phyloP scores from a whole-genome alignment of 2,113 vertebrate genomes.

The Polypterus bichir region DNA sequence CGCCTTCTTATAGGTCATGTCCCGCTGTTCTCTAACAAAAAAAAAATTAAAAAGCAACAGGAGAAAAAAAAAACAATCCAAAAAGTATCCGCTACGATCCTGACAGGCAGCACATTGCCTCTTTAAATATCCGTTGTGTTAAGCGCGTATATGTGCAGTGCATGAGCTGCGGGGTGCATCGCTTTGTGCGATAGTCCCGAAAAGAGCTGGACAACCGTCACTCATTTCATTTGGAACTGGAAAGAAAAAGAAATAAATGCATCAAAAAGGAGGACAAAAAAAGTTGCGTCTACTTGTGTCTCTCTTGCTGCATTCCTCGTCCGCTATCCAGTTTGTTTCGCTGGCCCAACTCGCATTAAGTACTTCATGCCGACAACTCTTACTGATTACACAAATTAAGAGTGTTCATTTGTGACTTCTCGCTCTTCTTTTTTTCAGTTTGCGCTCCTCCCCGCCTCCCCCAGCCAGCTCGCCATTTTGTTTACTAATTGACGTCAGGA shows the following conservation, averaged over 20 bases:
- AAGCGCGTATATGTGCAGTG: slow-evolving; percentile 13
- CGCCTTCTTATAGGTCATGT: slow-evolving; percentile 14
- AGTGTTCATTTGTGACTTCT: not conserved
- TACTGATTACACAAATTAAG: not conserved
- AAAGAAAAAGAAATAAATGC: slow-evolving; percentile 6
- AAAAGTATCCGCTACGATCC: not conserved
- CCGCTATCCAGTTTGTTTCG: slow-evolving; percentile 1
- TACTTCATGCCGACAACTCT: slow-evolving; percentile 12
- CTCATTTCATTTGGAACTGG: slow-evolving; percentile 11
- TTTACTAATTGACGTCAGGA: slow-evolving; percentile 24
- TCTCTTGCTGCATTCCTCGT: not conserved
- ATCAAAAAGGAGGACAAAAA: slow-evolving; percentile 1
- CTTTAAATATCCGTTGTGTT: slow-evolving; percentile 13
- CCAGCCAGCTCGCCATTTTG: slow-evolving; percentile 33
- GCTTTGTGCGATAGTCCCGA: slow-evolving; percentile 10
- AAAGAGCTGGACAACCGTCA: not conserved
- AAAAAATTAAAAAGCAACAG: too few species aligned
- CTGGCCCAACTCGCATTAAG: slow-evolving; percentile 10
- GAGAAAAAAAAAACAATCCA: too few species aligned
- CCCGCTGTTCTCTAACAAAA: not conserved
- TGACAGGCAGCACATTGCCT: not conserved
- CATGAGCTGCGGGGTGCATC: slow-evolving; percentile 5
- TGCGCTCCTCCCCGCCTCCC: slow-evolving; percentile 6
- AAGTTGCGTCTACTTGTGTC: slow-evolving; percentile 13
- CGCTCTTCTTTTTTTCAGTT: slow-evolving; percentile 6